Percentiles rank a stretch among this genome's conserved stretches.
Conservation (phyloP, 2,797 vertebrate species). For the Sebastes hubbsi region DNA sequence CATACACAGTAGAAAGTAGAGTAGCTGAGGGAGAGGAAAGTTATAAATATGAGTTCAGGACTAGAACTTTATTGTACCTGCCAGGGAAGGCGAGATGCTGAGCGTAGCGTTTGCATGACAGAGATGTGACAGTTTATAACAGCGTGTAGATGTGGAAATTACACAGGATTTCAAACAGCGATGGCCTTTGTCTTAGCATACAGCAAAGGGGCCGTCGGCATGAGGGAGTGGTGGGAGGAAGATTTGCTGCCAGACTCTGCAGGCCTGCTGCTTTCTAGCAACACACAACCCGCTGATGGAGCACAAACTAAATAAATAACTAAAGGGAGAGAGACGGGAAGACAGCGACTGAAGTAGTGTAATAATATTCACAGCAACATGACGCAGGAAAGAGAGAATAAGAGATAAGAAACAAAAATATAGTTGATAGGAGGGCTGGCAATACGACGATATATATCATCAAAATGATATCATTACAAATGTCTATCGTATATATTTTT, state of each 20-base stretch:
- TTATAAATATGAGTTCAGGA: not conserved
- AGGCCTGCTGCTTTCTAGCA: constrained; percentile 1
- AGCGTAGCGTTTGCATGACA: not conserved
- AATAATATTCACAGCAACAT: not conserved
- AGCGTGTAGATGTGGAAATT: not conserved
- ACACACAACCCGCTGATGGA: constrained; percentile 5
- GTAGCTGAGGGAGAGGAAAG: not conserved
- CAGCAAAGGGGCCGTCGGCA: too few relatives aligned
- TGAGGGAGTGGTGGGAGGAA: not conserved
- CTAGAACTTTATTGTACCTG: not conserved
- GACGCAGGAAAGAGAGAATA: not conserved
- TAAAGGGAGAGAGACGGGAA: not conserved
- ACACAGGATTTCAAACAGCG: constrained; percentile 2
- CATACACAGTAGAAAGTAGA: not conserved
- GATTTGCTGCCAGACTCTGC: constrained; percentile 2
- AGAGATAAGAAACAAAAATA: not conserved
- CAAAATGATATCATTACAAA: too few relatives aligned
- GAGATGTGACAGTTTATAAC: not conserved
- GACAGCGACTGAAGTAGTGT: not conserved
- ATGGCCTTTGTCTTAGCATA: not conserved
- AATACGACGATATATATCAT: too few relatives aligned
- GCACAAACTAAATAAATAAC: not conserved
- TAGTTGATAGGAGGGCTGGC: too few relatives aligned
- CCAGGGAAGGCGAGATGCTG: not conserved
- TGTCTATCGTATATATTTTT: too few relatives aligned